phyloP scores from a whole-genome alignment of 2,888 invertebrate genomes.

The Meta bourneti region DNA sequence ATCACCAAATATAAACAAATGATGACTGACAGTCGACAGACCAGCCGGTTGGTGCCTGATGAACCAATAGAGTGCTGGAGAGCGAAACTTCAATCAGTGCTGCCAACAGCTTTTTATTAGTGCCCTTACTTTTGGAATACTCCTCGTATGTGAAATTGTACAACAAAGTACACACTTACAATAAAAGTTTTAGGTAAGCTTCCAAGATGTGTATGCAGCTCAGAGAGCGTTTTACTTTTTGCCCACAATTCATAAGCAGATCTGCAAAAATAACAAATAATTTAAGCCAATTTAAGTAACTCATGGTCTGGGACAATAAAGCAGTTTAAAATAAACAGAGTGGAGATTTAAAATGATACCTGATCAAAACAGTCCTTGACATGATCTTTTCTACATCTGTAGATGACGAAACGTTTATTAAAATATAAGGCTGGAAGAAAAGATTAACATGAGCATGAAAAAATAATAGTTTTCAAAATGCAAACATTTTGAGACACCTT shows the following conservation, averaged over 20 bases:
- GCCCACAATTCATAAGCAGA: slow-evolving; percentile 76
- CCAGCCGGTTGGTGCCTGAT: too few species aligned
- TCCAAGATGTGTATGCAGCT: slow-evolving; percentile 49
- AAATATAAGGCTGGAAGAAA: slow-evolving; percentile 67
- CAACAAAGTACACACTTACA: slow-evolving; percentile 28
- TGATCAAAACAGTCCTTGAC: slow-evolving; percentile 73
- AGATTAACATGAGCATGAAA: background rate
- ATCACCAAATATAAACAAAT: too few species aligned
- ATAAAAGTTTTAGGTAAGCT: slow-evolving; percentile 48
- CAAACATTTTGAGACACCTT: background rate
- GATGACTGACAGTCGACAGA: too few species aligned
- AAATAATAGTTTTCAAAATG: too few species aligned
- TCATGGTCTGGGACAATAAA: background rate
- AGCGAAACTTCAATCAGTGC: too few species aligned
- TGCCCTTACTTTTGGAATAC: too few species aligned
- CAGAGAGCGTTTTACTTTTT: slow-evolving; percentile 43
- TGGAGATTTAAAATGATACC: slow-evolving; percentile 28
- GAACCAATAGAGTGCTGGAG: too few species aligned
- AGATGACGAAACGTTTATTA: slow-evolving; percentile 53
- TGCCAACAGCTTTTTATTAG: too few species aligned
- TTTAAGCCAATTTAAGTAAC: background rate
- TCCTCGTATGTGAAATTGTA: too few species aligned
- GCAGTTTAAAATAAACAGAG: background rate
- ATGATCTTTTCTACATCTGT: slow-evolving; percentile 62
- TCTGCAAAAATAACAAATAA: slow-evolving; percentile 40